Percentiles rank a stretch among this genome's conserved stretches.
Evolutionary conservation across 2,888 invertebrate species (phyloP).

Genomic region (Lasius platythorax): DNA sequence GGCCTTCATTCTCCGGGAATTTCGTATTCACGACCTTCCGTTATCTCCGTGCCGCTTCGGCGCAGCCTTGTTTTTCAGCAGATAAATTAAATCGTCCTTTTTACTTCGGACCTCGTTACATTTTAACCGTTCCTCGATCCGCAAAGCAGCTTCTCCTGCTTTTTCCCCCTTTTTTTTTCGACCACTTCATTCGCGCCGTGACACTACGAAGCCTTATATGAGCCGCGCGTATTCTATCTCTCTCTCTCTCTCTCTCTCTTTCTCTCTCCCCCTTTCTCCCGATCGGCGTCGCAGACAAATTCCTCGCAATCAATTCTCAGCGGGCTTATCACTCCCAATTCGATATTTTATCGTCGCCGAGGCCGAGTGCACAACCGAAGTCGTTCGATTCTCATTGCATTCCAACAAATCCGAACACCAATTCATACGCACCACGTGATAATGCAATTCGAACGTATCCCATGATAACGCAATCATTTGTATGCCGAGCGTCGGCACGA

Average conservation of each 20-base stretch:
- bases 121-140: conserved; percentile 42
- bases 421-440: conserved; percentile 43
- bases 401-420: conserved; percentile 45
- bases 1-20: conserved; percentile 12
- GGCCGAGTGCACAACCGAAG: conserved; percentile 43
- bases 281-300: conserved; percentile 42
- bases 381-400: conserved; percentile 47
- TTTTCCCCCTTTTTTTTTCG: not conserved
- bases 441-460: conserved; percentile 37
- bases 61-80: conserved; percentile 43
- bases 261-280: not conserved
- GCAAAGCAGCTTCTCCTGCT: conserved; percentile 8
- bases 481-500: conserved; percentile 63
- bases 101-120: conserved; percentile 44
- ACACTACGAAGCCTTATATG: conserved; percentile 39
- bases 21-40: conserved; percentile 38
- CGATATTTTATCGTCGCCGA: conserved; percentile 52
- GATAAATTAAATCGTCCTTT: conserved; percentile 56
- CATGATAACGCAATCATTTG: conserved; percentile 69
- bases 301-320: conserved; percentile 59
- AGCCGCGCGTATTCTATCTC: conserved; percentile 34
- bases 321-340: conserved; percentile 58
- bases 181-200: conserved; percentile 38
- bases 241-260: not conserved
- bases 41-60: conserved; percentile 34